Evolutionary conservation across 2,797 vertebrate species (phyloP), one percentile per base, ranked within the genome.

Genomic region (Arnoldichthys spilopterus): DNA sequence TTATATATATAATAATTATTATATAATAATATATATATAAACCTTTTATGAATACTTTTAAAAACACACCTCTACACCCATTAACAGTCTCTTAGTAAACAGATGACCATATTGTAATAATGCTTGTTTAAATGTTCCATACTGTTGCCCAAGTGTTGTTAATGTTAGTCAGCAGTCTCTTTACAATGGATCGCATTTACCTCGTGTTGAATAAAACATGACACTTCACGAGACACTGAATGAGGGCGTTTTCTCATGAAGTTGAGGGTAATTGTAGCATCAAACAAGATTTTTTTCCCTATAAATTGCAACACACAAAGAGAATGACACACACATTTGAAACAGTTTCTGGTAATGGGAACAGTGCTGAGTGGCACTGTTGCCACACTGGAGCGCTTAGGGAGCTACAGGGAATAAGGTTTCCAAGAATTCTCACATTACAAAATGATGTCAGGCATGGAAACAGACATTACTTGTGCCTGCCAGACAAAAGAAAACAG

Each of bases 401-500:
- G 22, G 64, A 51, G 74, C n/a, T 74, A n/a, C 51, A 53, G 62
- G 68, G 51, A 82, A 78, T 16, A 56, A 24, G 26, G 70, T 75
- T 86, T 83, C 74, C 69, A 82, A 80, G 67, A 84, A 76, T 78
- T 82, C 61, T 76, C 61, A 77, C 72, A 72, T 84, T 84, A 81
- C 68, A 82, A 67, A 84, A 85, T 88, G 84, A 88, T 86, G 84
- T 86, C 83, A 86, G 85, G 28, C 71, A 64, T 75, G 64, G 79
- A 86, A 81, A 77, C 78, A 85, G 83, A 83, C 83, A 77, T 76
- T 84, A 81, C 62, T 74, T 54, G 77, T 51, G 82, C 61, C 56
- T 83, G 85, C 80, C 84, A 88, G 83, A 86, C 79, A 76, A 80
- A 87, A 72, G 80, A 85, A 83, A 84, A 81, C 84, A 87, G 61